Base-by-base conservation (phyloP, 2,888 invertebrate species). In the Julus scanicus region DNA sequence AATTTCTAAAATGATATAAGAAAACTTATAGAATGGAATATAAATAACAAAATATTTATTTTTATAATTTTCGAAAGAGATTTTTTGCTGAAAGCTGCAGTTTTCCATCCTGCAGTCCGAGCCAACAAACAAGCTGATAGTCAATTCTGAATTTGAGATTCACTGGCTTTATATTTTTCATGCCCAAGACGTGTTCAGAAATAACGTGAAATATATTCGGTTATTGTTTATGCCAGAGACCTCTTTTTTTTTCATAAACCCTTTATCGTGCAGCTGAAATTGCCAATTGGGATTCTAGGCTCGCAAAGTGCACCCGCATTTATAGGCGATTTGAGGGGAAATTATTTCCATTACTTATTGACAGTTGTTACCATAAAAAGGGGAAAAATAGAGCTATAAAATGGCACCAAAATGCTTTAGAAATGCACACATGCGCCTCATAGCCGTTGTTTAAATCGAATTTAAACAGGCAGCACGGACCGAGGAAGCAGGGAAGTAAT, bases 301-400 rank as follows among this genome's bases (percentile, higher is more conserved):
- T 63, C 63, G 20, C 63, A 63, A 15, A 63, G 29, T n/a, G 71
- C 71, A 11, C 29, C 71, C 29, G 29, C 71, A n/a, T 71, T 71
- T 71, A 71, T 71, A n/a, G 71, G 71, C 71, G 29, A 29, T 71
- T 71, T 71, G 71, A 71, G 71, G 71, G 71, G 71, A 71, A 71
- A 71, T 71, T 71, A 71, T 71, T 71, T 71, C 71, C n/a, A 71
- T 71, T 71, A 71, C 71, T 71, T 71, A 71, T 71, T 71, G 71
- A 71, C 71, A 71, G 71, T 71, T 71, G 71, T 71, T 71, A 71
- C 71, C 71, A n/a, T 71, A 71, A 71, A 71, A 71, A 71, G 6
- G 29, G 71, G 71, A 29, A 11, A 71, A 71, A 71, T 71, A 6
- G 71, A 5, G 29, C 71, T 0, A 29, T 29, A 57, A 71, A 71